Base-by-base conservation (phyloP, 2,888 invertebrate species). In the Apodemia hepburni region DNA sequence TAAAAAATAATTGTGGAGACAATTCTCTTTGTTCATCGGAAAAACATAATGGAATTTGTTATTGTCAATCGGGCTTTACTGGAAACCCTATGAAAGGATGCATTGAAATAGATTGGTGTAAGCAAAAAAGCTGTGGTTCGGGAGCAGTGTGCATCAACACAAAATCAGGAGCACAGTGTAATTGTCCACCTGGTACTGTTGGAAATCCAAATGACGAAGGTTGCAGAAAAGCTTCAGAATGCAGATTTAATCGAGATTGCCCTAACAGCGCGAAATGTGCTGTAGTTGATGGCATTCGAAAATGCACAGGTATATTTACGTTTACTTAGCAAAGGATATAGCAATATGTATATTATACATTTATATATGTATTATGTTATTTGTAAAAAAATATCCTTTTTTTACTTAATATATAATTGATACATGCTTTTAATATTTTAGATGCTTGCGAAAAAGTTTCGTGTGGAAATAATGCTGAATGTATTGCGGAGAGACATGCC, bases 161-260 rank as follows among this genome's bases (percentile, higher is more conserved):
- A 0, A 93, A 96, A 70, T 97, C 96, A 61, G 94, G 95, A 12
- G 97, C 94, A 74, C 95, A 94, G 76, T 98, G 98, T 79, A 88
- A 92, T 33, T 98, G 98, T 78, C 95, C 96, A 3, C 81, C 92
- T 8, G 96, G 96, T 64, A 94, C 95, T 18, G 95, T 98, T 57
- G 98, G 98, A 2, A 96, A 98, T 87, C 95, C 98, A 2, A 96
- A 96, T 75, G 94, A 94, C 70, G 95, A 96, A 76, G 97, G 97
- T 33, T 97, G 98, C 74, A 94, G 93, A 65, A 93, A 94, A 66
- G 94, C 97, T n/a, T 95, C 95, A 38, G 97, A 97, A 85, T 98
- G 98, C 79, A 91, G 93, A 68, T 92, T 92, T 57, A 94, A 97
- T 75, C 92, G 93, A 64, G 97, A 97, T 77, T 98, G 98, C 77